Percentiles rank a stretch among this genome's conserved stretches.
These are phyloP conservation scores for Bombus huntii DNA, from an alignment of 1,140 invertebrate genomes.

Conservation along the genomic window DNA sequence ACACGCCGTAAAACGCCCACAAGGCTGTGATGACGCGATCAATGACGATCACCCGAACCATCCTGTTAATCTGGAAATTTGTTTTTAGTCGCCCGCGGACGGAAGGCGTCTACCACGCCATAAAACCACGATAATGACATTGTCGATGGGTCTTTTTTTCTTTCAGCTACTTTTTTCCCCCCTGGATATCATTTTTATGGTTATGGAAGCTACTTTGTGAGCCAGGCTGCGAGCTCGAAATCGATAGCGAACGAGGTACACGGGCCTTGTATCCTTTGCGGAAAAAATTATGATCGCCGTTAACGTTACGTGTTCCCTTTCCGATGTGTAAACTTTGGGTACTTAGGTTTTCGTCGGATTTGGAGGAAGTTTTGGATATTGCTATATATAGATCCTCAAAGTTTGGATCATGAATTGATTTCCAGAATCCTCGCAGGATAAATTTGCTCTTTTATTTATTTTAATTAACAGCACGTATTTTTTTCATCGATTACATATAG, in stretches of 20 bases:
- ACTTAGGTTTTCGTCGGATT: too few relatives aligned
- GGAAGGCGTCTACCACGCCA: neutral
- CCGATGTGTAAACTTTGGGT: too few relatives aligned
- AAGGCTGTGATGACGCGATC: conserved; percentile 34
- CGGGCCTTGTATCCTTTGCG: neutral
- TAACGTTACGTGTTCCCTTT: too few relatives aligned
- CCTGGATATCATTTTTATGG: conserved; percentile 16
- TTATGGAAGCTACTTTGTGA: conserved; percentile 8
- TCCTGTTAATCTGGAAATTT: conserved; percentile 18
- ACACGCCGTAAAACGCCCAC: conserved; percentile 9
- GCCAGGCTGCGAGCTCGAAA: neutral
- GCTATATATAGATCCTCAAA: too few relatives aligned
- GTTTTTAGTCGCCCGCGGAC: neutral
- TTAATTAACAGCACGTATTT: too few relatives aligned
- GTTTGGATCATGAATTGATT: too few relatives aligned
- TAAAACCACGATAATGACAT: neutral
- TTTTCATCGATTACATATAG: too few relatives aligned
- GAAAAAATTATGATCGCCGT: neutral
- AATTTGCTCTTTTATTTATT: too few relatives aligned
- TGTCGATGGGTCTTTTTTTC: neutral
- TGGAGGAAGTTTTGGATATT: too few relatives aligned
- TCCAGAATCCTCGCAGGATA: too few relatives aligned
- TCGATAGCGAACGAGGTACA: neutral
- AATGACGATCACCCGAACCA: conserved; percentile 13
- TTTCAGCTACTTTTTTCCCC: too few relatives aligned